Evolutionary conservation across 2,797 vertebrate genomes (phyloP).

Genomic region (Ctenopoma multispine): DNA sequence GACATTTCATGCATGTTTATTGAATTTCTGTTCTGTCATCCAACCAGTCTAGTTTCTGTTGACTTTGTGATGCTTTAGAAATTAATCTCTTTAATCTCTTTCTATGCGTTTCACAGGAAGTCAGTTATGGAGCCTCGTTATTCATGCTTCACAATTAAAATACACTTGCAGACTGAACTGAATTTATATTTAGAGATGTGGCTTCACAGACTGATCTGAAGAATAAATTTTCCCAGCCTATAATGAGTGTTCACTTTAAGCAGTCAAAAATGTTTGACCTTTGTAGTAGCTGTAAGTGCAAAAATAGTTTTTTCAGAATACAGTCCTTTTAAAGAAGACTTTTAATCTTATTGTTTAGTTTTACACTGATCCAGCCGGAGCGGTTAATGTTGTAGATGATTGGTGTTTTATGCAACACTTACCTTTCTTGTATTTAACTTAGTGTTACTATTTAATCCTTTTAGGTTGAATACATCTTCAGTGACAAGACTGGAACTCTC

Average conservation of each 20-base stretch:
- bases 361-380: not conserved
- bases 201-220: constrained; percentile 1
- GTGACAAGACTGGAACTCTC: constrained; percentile 95
- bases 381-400: no score
- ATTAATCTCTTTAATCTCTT: no score
- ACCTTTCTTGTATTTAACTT: not conserved
- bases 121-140: no score
- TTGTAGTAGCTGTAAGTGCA: not conserved
- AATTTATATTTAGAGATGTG: not conserved
- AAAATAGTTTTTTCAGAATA: not conserved
- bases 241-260: not conserved
- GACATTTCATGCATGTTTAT: not conserved
- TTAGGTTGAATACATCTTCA: constrained; percentile 95
- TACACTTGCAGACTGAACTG: not conserved
- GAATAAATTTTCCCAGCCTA: not conserved
- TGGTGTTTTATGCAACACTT: not conserved
- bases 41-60: not conserved
- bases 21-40: not conserved
- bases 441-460: not conserved
- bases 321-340: not conserved
- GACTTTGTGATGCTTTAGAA: not conserved
- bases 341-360: no score
- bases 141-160: no score
- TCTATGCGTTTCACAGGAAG: no score
- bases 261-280: no score